Evolutionary conservation across 2,888 invertebrate species (phyloP), one percentile per base, ranked within the genome.

Genomic region (Plebejus anna): DNA sequence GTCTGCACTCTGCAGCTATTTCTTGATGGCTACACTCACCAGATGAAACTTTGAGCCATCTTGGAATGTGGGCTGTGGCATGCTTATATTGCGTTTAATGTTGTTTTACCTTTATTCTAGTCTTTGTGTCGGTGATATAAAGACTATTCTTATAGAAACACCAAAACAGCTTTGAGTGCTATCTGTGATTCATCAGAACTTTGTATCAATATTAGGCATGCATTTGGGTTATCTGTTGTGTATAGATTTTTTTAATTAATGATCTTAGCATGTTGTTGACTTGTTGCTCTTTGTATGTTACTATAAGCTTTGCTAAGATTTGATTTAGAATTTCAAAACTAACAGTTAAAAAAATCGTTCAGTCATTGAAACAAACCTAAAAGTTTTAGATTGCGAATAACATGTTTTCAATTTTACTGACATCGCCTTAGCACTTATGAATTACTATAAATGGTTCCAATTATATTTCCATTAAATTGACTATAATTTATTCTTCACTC

Each of bases 41-140:
- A 66, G 66, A 66, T 66, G 66, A 66, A 66, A 66, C 66, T 66
- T 66, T 36, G 13, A 66, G 32, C 32, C 32, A 36, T 66, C 32
- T 66, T 66, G 32, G 66, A 66, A 66, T 36, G 66, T 66, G 32
- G 32, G 2, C 32, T 32, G 32, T 66, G 32, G 66, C 47, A 47
- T 6, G 42, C 11, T 4, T 66, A 11, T 9, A 22, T 1, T 9
- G 9, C 28, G 61, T 22, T 61, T 66, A 13, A 1, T 16, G 55
- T 55, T 55, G 16, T 55, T 55, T 16, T 55, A 55, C 55, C 55
- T 55, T 1, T 55, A 47, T 9, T 2, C 3, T 55, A 55, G 16
- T 55, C 55, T 55, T 16, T 16, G 4, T 55, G 16, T 16, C 4
- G 16, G 55, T 4, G 55, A 16, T 9, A 55, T 55, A 55, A 16